Base-by-base conservation (phyloP, 2,113 vertebrate genomes). In the Fukomys damarensis region DNA sequence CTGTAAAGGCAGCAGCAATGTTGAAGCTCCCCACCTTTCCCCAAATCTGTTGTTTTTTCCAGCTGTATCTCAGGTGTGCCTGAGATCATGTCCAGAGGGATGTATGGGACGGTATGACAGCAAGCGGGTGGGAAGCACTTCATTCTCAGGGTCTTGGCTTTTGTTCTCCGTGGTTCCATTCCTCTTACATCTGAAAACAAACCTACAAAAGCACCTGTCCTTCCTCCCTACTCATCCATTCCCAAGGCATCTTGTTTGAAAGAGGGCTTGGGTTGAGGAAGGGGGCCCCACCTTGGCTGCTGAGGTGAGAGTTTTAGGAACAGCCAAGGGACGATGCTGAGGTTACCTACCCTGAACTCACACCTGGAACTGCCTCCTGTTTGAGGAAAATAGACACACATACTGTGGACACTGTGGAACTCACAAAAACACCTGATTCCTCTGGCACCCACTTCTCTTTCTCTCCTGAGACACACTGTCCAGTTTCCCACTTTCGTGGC, bases 401-500 rank as follows among this genome's bases (percentile, higher is more conserved):
- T 9, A 7, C 77, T 46, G 14, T 46, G n/a, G 46, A 49, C 46
- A 49, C n/a, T 30, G 20, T 32, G 9, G 28, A 66, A 22, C 35
- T 54, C 89, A 49, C 38, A n/a, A 30, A 63, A 52, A 41, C 68
- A 72, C 43, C 9, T 24, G 30, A 7, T 28, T 16, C 46, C 49
- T 41, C 28, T 65, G 46, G n/a, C 43, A 8, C 32, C 22, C 24
- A 72, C 4, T 1, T 17, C 46, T 43, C 59, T 35, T 49, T 77
- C 77, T 30, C 6, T 68, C 79, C 80, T 32, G 65, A 96, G 28
- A 38, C 38, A n/a, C 88, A 49, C 81, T 63, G 86, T 63, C 91
- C 86, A 68, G 86, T 58, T 83, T 76, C 49, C 80, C 76, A 94
- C 68, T 76, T 61, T 84, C n/a, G 43, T 76, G 77, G 70, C 91